A percentile compares a stretch with the other conserved stretches of the same genome.
Conservation (phyloP, 2,797 vertebrate genomes). For the Garrulus glandarius region DNA sequence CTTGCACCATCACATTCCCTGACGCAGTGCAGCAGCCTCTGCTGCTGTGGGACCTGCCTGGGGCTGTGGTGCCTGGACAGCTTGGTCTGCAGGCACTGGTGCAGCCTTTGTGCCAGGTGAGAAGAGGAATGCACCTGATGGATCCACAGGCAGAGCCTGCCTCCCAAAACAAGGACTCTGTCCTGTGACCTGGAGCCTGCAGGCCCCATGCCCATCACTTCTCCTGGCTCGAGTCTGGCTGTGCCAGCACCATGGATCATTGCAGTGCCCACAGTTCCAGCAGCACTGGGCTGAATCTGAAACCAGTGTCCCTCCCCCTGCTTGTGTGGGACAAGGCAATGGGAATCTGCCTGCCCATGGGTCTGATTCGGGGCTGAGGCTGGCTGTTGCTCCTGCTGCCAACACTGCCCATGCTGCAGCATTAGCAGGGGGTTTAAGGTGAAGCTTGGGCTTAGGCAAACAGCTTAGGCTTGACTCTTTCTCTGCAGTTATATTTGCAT, state of each 20-base stretch:
- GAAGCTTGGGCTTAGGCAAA: not conserved
- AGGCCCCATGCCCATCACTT: not conserved
- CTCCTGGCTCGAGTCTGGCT: not conserved
- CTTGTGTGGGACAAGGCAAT: not conserved
- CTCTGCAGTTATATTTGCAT: slow-evolving; percentile 49
- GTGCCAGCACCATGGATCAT: not conserved
- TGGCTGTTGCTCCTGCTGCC: not conserved
- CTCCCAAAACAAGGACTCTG: not conserved
- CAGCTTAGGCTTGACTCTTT: slow-evolving; percentile 18
- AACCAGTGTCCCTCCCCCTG: accelerated
- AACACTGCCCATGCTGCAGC: not conserved
- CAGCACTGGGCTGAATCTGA: not conserved
- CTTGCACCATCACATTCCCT: not conserved
- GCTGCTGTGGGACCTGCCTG: not conserved
- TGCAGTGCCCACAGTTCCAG: not conserved
- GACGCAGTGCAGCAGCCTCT: not conserved
- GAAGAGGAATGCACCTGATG: not conserved
- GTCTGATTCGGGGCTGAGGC: not conserved
- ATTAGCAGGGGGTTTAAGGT: not conserved
- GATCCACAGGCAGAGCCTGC: not conserved
- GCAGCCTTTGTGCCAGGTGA: not conserved
- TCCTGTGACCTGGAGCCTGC: not conserved
- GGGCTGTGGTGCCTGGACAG: not conserved
- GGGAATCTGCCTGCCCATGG: not conserved
- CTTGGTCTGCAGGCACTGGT: not conserved